Evolutionary conservation across 2,888 invertebrate genomes (phyloP).

Genomic region (Clanis bilineata): DNA sequence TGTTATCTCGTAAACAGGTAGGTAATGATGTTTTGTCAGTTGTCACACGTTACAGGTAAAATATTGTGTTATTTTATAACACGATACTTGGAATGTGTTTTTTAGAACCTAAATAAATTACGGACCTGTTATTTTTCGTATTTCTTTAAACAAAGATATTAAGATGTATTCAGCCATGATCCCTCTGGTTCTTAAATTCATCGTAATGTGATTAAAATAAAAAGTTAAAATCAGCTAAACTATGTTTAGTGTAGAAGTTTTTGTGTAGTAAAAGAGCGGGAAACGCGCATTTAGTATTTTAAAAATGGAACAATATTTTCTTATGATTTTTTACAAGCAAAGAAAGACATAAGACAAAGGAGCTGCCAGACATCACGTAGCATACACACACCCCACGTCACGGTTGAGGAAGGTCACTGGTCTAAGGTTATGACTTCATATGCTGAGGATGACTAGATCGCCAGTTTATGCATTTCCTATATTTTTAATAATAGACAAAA

Average conservation of each 20-base stretch:
- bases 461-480: background rate
- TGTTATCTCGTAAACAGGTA: background rate
- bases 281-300: background rate
- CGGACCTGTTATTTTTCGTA: too few species aligned
- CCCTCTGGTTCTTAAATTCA: too few species aligned
- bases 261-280: too few species aligned
- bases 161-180: too few species aligned
- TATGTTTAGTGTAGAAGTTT: too few species aligned
- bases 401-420: slow-evolving; percentile 17
- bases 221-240: too few species aligned
- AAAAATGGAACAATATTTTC: background rate
- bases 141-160: too few species aligned
- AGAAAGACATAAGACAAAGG: slow-evolving; percentile 30
- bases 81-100: too few species aligned
- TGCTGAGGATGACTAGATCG: background rate
- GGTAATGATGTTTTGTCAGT: background rate
- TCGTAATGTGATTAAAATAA: too few species aligned
- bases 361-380: slow-evolving; percentile 15
- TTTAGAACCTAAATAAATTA: too few species aligned
- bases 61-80: background rate
- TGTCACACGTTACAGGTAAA: background rate
- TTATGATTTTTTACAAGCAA: background rate
- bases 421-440: slow-evolving; percentile 7
- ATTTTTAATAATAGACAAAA: background rate
- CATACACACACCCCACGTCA: background rate